Evolutionary conservation across 2,888 invertebrate species (phyloP), one percentile per base, ranked within the genome.

Genomic region (Minunthozetes semirufus): DNA sequence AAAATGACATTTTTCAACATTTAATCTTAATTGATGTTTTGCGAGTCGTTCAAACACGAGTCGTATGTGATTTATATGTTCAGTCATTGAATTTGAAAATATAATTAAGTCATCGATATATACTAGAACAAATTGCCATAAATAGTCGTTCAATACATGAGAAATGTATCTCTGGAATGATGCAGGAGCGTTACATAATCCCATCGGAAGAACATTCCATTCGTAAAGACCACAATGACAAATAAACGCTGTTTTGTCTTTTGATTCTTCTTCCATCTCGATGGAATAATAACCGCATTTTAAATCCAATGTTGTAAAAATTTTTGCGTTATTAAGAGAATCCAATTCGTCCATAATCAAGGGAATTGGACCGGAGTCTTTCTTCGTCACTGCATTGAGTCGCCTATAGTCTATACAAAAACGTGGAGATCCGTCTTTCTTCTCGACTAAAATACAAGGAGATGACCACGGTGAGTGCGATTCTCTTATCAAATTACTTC

Each of bases 141-240:
- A 73, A 2, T 79, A 42, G 22, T 76, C 78, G 17, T 74, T 29
- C 8, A 79, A 59, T 11, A 79, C 77, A 22, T 68, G 50, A 27
- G 78, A 75, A 77, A 80, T 76, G n/a, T 79, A 61, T 17, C 78
- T 66, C 53, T 79, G 75, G 74, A 80, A 80, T 15, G 79, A 77
- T 17, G 77, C 76, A 0, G 78, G 79, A 0, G 79, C 76, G 66
- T 78, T 78, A 15, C 53, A 76, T 0, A 79, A 76, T 0, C 80
- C 78, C 22, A 79, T 80, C 11, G 79, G 76, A 75, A 80, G 72
- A 1, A 76, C 75, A 2, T 76, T 70, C 17, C 73, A 80, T 29
- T 78, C 73, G 66, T 63, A 80, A 15, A 78, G 63, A 2, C 78
- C 79, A n/a, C 72, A 33, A 13, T 48, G 56, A 3, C 78, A 78